Evolutionary conservation across 2,113 vertebrate genomes (phyloP).

Genomic region (Arvicanthis niloticus): DNA sequence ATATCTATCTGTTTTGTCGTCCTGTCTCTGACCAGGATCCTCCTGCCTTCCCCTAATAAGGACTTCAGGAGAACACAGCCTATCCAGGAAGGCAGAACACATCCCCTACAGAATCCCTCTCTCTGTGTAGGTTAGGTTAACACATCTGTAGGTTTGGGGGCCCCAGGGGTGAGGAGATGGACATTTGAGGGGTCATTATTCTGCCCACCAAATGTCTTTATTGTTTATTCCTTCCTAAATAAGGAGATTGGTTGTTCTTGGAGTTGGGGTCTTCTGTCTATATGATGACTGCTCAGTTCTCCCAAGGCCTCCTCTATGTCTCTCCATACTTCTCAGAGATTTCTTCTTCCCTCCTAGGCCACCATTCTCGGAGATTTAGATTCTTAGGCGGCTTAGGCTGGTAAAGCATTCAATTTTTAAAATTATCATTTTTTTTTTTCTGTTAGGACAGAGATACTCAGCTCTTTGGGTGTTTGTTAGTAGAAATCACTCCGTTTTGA

Average conservation of each 20-base stretch:
- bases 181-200: neutral
- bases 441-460: neutral
- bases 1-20: neutral
- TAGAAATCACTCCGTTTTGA: neutral
- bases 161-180: neutral
- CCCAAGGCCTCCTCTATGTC: neutral
- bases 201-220: neutral
- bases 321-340: neutral
- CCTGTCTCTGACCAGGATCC: too few relatives aligned
- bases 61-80: neutral
- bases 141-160: neutral
- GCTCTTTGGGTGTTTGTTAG: neutral
- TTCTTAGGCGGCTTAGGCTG: neutral
- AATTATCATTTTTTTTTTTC: neutral
- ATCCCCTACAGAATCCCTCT: neutral
- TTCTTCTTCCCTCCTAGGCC: neutral
- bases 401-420: neutral
- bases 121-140: too few relatives aligned
- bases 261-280: neutral
- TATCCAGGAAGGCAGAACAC: neutral
- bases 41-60: neutral
- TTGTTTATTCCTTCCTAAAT: neutral
- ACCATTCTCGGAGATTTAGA: neutral
- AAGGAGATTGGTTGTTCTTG: neutral
- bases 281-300: accelerated